These are phyloP conservation scores for Drosophila melanogaster DNA, from an alignment of 1,140 invertebrate species.

Conservation along the genomic window Release_6_plus_ISO1_MT NT_033777.3:7293501-7294000, in stretches of 20 bases:
- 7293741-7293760: slow-evolving; percentile 22
- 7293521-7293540: slow-evolving; percentile 62
- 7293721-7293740: slow-evolving; percentile 49
- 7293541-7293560: slow-evolving; percentile 69
- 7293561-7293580: slow-evolving; percentile 10
- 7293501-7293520: neutral
- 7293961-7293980: too few relatives aligned
- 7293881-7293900: too few relatives aligned
- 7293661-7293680: slow-evolving; percentile 84
- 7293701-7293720: slow-evolving; percentile 70
- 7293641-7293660: slow-evolving; percentile 84
- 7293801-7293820: too few relatives aligned
- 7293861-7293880: too few relatives aligned
- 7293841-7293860: too few relatives aligned
- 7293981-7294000: too few relatives aligned
- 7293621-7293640: slow-evolving; percentile 57
- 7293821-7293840: too few relatives aligned
- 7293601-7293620: slow-evolving; percentile 27
- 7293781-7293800: neutral
- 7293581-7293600: slow-evolving; percentile 17
- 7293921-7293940: too few relatives aligned
- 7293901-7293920: too few relatives aligned
- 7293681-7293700: slow-evolving; percentile 56
- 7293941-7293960: too few relatives aligned
- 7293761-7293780: neutral